phyloP scores from a whole-genome alignment of 2,113 vertebrate genomes.

The Dicerorhinus sumatrensis region DNA sequence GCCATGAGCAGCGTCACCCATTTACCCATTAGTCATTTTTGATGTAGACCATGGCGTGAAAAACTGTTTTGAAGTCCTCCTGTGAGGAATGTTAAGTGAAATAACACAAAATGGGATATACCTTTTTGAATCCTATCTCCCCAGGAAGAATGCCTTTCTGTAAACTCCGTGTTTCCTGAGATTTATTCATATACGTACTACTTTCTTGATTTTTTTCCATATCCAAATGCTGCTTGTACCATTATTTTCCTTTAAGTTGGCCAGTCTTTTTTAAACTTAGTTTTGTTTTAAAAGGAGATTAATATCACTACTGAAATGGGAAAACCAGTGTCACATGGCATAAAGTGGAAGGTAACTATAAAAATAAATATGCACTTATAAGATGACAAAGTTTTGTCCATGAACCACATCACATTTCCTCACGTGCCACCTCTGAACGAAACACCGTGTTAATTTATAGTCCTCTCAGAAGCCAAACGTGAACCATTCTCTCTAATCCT shows the following conservation, averaged over 20 bases:
- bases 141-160: neutral
- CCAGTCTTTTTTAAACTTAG: neutral
- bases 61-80: neutral
- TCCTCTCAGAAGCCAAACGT: neutral
- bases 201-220: neutral
- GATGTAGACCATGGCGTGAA: neutral
- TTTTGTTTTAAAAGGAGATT: constrained; percentile 41
- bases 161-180: neutral
- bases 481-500: neutral
- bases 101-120: neutral
- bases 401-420: neutral
- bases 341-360: neutral
- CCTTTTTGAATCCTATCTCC: neutral
- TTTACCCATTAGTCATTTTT: neutral
- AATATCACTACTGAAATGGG: neutral
- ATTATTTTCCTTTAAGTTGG: neutral
- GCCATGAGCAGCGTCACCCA: neutral
- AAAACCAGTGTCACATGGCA: neutral
- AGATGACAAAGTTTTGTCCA: neutral
- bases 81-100: neutral
- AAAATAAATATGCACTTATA: neutral
- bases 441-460: neutral
- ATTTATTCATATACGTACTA: neutral
- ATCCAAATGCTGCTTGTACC: neutral
- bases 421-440: neutral